Evolutionary conservation across 2,888 invertebrate genomes (phyloP), one percentile per base, ranked within the genome.

Genomic region (Pharmacophagus antenor): DNA sequence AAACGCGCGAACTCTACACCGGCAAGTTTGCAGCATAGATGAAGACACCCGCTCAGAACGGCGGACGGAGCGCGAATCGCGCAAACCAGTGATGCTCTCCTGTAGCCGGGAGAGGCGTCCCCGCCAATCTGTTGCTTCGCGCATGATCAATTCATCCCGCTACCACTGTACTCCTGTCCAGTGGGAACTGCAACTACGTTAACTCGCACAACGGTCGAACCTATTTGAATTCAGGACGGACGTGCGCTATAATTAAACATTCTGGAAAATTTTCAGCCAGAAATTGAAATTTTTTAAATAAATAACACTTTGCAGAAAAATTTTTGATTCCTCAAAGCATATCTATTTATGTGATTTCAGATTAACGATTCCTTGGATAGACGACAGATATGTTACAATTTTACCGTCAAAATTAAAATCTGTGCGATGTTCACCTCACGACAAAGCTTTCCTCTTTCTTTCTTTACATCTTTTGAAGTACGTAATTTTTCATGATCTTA

Each of bases 71-170:
- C 80, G 77, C 81, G 79, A 77, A 68, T 75, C 63, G 56, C 44
- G 62, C 57, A 53, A 64, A 62, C 70, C 65, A 66, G 62, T 64
- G 66, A 63, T 63, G 68, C 63, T 61, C 25, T 59, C 53, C 61
- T 64, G 62, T 63, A 63, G 63, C 64, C 58, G 62, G 58, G 67
- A 66, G 65, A 66, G 67, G 65, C 68, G 63, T 69, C 73, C 74
- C 74, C 73, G 62, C 72, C 73, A 72, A 80, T 72, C 83, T 82
- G 83, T 82, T 83, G 83, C 79, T 64, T 65, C 75, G 76, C 81
- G 79, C 80, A 69, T 77, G 82, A 79, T 76, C 76, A 56, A 62
- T 56, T 55, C 64, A 31, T 62, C 65, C 61, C 62, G 64, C 62
- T 59, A 60, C 57, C 62, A 55, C 62, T 61, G 64, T 64, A 67